Evolutionary conservation across 2,888 invertebrate species (phyloP).

Genomic region (Lamellibrachia satsuma): DNA sequence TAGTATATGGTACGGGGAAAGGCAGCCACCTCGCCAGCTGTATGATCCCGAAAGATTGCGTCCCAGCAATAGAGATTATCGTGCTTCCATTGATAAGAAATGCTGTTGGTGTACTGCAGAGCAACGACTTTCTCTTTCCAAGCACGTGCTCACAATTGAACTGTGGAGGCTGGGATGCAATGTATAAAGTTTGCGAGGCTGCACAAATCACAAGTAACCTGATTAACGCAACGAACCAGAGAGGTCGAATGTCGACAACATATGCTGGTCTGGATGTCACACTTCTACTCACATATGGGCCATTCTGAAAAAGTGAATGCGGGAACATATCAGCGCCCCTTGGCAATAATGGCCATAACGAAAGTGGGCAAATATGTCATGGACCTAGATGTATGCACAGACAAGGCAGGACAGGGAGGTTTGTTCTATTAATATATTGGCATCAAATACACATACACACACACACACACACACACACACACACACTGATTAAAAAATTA

Average conservation of each 20-base stretch:
- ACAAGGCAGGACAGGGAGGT: too few relatives aligned
- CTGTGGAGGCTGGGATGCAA: too few relatives aligned
- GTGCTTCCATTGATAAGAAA: background rate
- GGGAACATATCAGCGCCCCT: background rate
- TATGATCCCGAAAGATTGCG: background rate
- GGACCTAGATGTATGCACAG: too few relatives aligned
- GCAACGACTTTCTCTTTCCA: background rate
- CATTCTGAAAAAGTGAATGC: background rate
- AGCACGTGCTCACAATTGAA: too few relatives aligned
- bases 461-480: too few relatives aligned
- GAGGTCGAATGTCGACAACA: too few relatives aligned
- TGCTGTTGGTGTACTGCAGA: background rate
- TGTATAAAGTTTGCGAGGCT: too few relatives aligned
- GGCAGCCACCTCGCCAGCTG: background rate
- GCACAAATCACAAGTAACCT: too few relatives aligned
- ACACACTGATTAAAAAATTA: background rate
- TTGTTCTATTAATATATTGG: too few relatives aligned
- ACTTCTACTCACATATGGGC: background rate
- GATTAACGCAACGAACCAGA: too few relatives aligned
- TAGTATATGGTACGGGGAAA: background rate
- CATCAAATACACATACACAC: too few relatives aligned
- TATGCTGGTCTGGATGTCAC: background rate
- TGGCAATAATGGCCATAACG: background rate
- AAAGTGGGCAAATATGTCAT: too few relatives aligned
- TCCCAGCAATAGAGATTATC: background rate